These are phyloP conservation scores for Drosophila subsilvestris DNA, from an alignment of 2,888 invertebrate genomes.

Conservation along the genomic window DNA sequence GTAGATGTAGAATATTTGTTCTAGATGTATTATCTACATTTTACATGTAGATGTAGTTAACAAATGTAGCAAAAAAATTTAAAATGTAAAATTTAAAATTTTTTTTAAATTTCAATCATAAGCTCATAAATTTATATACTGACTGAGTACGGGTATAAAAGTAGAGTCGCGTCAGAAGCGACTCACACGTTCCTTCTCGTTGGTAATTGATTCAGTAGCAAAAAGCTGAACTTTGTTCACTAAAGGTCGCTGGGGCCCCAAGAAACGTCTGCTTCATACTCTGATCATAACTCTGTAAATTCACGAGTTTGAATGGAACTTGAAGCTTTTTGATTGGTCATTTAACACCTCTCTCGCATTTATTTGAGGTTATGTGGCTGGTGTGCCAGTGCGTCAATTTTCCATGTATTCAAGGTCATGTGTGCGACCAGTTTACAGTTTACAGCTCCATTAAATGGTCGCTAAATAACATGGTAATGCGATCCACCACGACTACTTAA, in stretches of 20 bases:
- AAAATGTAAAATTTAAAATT: too few species aligned
- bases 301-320: not conserved
- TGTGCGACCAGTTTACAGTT: not conserved
- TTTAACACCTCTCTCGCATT: not conserved
- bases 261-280: not conserved
- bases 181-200: too few species aligned
- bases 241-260: not conserved
- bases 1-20: too few species aligned
- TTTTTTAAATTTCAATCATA: too few species aligned
- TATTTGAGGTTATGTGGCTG: not conserved
- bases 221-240: not conserved
- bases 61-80: too few species aligned
- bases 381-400: not conserved
- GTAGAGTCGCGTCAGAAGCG: too few species aligned
- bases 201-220: not conserved
- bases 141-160: too few species aligned
- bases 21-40: too few species aligned
- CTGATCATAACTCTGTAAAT: not conserved
- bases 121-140: too few species aligned
- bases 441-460: not conserved
- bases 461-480: not conserved
- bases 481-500: not conserved
- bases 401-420: not conserved
- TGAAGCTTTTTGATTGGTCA: not conserved
- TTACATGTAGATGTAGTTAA: too few species aligned